phyloP scores from a whole-genome alignment of 2,888 invertebrate genomes.

The Idaea aversata region DNA sequence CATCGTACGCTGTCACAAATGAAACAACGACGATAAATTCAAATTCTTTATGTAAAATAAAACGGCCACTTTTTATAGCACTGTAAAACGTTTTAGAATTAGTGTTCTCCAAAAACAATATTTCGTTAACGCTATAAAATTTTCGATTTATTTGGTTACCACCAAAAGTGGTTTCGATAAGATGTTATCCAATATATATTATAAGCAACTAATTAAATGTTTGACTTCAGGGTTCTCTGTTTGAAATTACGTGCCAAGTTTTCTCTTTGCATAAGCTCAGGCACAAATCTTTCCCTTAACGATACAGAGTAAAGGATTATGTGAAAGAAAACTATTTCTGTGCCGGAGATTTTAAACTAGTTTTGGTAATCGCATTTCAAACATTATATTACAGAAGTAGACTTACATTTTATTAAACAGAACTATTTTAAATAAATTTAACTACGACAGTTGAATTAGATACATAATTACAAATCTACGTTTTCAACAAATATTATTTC shows the following conservation, averaged over 20 bases:
- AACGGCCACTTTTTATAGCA: constrained; percentile 57
- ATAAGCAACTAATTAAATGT: not conserved
- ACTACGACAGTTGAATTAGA: constrained; percentile 14
- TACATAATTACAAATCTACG: constrained; percentile 6
- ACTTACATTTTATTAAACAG: not conserved
- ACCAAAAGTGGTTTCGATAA: constrained; percentile 28
- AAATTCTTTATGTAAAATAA: constrained; percentile 60
- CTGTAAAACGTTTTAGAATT: constrained; percentile 57
- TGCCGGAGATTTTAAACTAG: constrained; percentile 36
- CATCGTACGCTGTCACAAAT: constrained; percentile 51
- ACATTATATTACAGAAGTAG: not conserved
- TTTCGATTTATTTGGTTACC: constrained; percentile 47
- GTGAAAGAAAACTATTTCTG: constrained; percentile 29
- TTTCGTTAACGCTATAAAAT: constrained; percentile 50
- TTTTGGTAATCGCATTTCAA: constrained; percentile 36
- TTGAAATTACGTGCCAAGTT: constrained; percentile 31
- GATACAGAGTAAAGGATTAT: constrained; percentile 63
- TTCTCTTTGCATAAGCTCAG: constrained; percentile 50
- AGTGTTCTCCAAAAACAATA: constrained; percentile 54
- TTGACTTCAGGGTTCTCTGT: not conserved
- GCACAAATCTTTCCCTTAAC: constrained; percentile 56
- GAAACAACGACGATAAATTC: constrained; percentile 66
- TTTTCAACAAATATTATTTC: constrained; percentile 6
- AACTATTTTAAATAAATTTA: constrained; percentile 26
- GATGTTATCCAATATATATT: constrained; percentile 5